Evolutionary conservation across 2,888 invertebrate genomes (phyloP).

Genomic region (Pheosia tremula): DNA sequence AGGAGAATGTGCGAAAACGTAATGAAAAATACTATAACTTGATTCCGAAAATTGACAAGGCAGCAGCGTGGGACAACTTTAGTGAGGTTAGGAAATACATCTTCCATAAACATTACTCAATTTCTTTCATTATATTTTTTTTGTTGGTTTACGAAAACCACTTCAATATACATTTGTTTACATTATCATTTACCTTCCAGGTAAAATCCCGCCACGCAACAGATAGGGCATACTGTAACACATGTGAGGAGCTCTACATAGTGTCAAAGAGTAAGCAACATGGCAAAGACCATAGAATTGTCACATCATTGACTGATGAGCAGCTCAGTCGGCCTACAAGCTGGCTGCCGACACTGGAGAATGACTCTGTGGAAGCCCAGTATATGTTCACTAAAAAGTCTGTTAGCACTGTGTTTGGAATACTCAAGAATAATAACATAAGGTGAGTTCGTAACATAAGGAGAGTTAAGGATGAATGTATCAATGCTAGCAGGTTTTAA

Average conservation of each 20-base stretch:
- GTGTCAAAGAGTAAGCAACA: constrained; percentile 76
- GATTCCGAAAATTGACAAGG: constrained; percentile 80
- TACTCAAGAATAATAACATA: constrained; percentile 85
- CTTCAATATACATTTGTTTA: too few species aligned
- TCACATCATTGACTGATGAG: constrained; percentile 81
- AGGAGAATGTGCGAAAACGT: constrained; percentile 72
- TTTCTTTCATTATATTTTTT: constrained; percentile 9
- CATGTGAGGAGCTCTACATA: constrained; percentile 84
- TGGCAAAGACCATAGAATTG: constrained; percentile 81
- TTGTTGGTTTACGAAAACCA: constrained; percentile 1
- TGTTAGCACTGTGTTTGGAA: constrained; percentile 86
- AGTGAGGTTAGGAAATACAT: constrained; percentile 73
- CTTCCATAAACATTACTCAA: neutral
- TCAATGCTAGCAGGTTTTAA: too few species aligned
- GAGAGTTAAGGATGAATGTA: constrained; percentile 57
- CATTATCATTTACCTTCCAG: constrained; percentile 42
- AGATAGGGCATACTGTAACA: constrained; percentile 86
- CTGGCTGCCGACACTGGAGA: constrained; percentile 87
- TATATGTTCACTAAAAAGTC: constrained; percentile 91
- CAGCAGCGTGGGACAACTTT: constrained; percentile 76
- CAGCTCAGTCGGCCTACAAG: constrained; percentile 86
- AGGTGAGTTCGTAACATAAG: constrained; percentile 82
- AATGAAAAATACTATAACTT: constrained; percentile 75
- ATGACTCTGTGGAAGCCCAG: constrained; percentile 94
- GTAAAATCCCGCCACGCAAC: constrained; percentile 68